Evolutionary conservation across 2,797 vertebrate species (phyloP), one percentile per base, ranked within the genome.

Genomic region (Percopsis omiscomaycus): DNA sequence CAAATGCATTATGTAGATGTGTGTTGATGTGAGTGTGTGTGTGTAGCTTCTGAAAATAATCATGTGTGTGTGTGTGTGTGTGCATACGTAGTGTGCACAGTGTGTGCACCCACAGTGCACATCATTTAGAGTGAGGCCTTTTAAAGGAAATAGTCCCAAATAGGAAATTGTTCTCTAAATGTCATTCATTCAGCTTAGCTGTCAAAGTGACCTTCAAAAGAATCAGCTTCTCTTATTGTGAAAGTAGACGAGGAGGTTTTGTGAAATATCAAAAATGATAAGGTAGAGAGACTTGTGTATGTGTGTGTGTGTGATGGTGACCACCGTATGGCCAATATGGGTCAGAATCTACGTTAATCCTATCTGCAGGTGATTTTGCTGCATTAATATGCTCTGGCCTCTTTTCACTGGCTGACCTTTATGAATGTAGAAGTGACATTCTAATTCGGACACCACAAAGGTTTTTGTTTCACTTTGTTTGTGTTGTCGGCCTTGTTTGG

Each of bases 191-290:
- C 90, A 90, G 91, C 90, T 82, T 84, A 86, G 85, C 83, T 89
- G 86, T 88, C 88, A 77, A 71, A 59, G 73, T 94, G 93, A 95
- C 93, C 93, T 96, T 95, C 93, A 94, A 92, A 91, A 92, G 92
- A 92, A 88, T 92, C 90, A 88, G 85, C 87, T 93, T 87, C 54
- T 92, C 81, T 91, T 77, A 87, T 91, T 94, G 94, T 89, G 92
- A 89, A 90, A 74, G 86, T 86, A 92, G 91, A 84, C 64, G 86
- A 86, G 73, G 84, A 69, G 86, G 85, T 83, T 90, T 84, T 83
- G 88, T 85, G 88, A 94, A 93, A 91, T 93, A 94, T 86, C 90
- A 94, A 84, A 89, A 91, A 86, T 89, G 88, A 93, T 89, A 92
- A 91, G 80, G 87, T 84, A 86, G 75, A 71, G 84, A 79, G 90